These are phyloP conservation scores for Agapornis roseicollis DNA, from an alignment of 2,113 vertebrate species.

Conservation along the genomic window DNA sequence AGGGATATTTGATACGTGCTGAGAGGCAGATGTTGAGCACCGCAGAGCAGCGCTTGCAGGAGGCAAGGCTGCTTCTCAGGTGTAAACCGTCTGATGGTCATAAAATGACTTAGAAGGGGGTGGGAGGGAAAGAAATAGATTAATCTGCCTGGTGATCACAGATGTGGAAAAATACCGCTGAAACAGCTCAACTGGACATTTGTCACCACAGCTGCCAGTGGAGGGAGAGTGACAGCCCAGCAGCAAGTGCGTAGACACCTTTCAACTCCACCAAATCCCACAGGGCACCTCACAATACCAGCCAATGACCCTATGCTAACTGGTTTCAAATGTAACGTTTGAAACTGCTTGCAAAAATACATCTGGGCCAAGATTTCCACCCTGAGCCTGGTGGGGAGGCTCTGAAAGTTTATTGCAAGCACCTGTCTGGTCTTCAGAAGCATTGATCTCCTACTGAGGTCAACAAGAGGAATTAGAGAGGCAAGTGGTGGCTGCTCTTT, in stretches of 20 bases:
- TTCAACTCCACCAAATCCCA: not conserved
- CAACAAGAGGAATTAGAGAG: constrained; percentile 23
- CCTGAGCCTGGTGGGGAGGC: constrained; percentile 28
- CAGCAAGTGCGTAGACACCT: constrained; percentile 30
- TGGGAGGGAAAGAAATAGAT: constrained; percentile 47
- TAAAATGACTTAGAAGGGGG: constrained; percentile 1
- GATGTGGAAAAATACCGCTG: constrained; percentile 60
- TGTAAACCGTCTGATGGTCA: constrained; percentile 57
- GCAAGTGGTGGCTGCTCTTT: not conserved
- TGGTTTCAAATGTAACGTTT: constrained; percentile 50
- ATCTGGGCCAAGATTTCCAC: constrained; percentile 43
- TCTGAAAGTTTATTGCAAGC: constrained; percentile 50
- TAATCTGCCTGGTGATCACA: constrained; percentile 43
- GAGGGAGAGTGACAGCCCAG: constrained; percentile 40
- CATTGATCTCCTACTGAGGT: constrained; percentile 25
- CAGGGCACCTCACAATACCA: not conserved
- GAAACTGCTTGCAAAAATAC: constrained; percentile 38
- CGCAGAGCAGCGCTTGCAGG: not conserved
- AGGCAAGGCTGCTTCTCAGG: constrained; percentile 60
- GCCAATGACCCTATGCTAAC: constrained; percentile 50
- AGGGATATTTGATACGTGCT: constrained; percentile 61
- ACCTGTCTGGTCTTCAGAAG: constrained; percentile 56
- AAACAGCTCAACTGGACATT: constrained; percentile 20
- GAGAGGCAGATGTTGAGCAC: constrained; percentile 68
- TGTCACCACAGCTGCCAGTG: not conserved